Percentiles rank a stretch among this genome's conserved stretches.
phyloP scores from a whole-genome alignment of 2,113 vertebrate genomes.

The Nyctibius bracteatus region DNA sequence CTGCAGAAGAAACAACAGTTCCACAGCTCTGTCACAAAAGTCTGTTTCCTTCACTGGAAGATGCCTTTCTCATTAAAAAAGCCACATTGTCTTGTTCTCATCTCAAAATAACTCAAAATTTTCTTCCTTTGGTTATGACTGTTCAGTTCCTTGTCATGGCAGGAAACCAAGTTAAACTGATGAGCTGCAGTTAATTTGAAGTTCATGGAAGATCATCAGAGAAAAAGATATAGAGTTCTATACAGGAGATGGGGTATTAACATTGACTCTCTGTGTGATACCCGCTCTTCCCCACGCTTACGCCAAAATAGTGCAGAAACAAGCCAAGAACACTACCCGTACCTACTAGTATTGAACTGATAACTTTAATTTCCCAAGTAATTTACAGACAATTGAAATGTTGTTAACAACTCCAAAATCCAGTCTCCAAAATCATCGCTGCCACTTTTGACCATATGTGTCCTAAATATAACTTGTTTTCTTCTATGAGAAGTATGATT shows the following conservation, averaged over 20 bases:
- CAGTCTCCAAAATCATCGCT: not conserved
- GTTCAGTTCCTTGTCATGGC: not conserved
- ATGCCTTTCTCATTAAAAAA: conserved; percentile 37
- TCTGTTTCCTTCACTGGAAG: conserved; percentile 36
- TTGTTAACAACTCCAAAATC: not conserved
- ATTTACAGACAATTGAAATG: not conserved
- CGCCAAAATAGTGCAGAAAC: not conserved
- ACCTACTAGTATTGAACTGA: not conserved
- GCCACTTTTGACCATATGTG: not conserved
- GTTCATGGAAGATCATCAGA: not conserved
- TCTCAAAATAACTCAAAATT: conserved; percentile 52
- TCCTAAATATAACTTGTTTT: not conserved
- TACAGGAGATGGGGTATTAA: not conserved
- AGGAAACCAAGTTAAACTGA: not conserved
- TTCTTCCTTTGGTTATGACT: conserved; percentile 40
- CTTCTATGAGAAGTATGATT: not conserved
- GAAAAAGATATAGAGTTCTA: not conserved
- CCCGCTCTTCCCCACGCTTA: not conserved
- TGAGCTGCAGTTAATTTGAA: not conserved
- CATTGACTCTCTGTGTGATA: not conserved
- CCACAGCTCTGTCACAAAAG: not conserved
- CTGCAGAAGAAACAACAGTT: not conserved
- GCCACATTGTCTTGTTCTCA: not conserved
- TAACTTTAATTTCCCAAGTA: not conserved
- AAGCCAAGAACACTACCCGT: not conserved